Evolutionary conservation across 1,140 invertebrate genomes (phyloP), one percentile per base, ranked within the genome.

Genomic region (Zaprionus camerounensis): DNA sequence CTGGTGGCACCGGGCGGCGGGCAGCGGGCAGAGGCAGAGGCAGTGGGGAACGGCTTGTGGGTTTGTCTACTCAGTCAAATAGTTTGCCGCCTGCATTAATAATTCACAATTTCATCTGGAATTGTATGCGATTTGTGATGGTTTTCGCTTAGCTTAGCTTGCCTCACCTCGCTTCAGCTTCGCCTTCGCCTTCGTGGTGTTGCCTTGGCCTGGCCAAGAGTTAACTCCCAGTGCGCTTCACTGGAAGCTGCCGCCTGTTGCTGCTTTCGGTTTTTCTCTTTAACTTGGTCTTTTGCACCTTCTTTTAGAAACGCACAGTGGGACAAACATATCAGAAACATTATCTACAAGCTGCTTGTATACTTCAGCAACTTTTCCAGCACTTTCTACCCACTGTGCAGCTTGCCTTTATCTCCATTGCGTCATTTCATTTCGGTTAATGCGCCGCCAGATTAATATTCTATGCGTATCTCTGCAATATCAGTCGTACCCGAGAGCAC

Each of bases 61-160:
- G 79, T 82, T 88, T 90, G 85, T 86, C 81, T 90, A 91, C 86
- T 91, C 79, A 87, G 78, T 82, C 85, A 87, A 87, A 87, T 87
- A 87, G 84, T 88, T 85, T 76, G 81, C 85, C 78, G 85, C 76
- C 86, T 82, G 81, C 88, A 91, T 91, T 91, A 91, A 91, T 91
- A 91, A 91, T 91, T 91, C 81, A 91, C 88, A 91, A 91, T 91
- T 91, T 91, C 88, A 91, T 91, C 82, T 91, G 72, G 88, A 82
- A 91, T 91, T 91, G 87, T 91, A 76, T 84, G 69, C 88, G 86
- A 91, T 91, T 91, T 91, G 88, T 80, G 88, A 91, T 91, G 88
- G 71, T 91, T 91, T 91, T 91, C 86, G 78, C 82, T 91, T 85
- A 66, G 53, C 51, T 75, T 51, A 68, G 68, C 70, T 78, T 24